phyloP scores from a whole-genome alignment of 1,140 invertebrate species.

The Papilio polytes region DNA sequence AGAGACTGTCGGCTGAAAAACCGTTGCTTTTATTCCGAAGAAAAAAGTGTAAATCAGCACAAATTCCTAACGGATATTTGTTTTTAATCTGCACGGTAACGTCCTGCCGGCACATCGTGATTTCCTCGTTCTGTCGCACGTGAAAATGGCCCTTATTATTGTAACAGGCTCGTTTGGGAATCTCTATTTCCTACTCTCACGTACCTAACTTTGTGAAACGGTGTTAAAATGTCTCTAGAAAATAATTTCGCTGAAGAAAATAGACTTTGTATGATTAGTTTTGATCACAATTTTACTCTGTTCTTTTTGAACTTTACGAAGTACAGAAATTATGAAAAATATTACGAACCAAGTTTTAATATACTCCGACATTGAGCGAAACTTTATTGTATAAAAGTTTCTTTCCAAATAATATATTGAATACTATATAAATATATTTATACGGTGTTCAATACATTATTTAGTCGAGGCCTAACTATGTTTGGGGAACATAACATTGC shows the following conservation, averaged over 20 bases:
- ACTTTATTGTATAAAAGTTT: too few species aligned
- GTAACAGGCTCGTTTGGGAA: slow-evolving; percentile 13
- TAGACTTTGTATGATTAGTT: background rate
- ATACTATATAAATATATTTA: background rate
- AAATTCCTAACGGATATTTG: slow-evolving; percentile 18
- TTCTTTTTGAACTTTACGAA: too few species aligned
- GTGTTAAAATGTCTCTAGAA: background rate
- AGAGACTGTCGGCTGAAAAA: background rate
- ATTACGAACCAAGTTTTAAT: too few species aligned
- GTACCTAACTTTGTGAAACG: background rate
- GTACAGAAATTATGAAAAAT: too few species aligned
- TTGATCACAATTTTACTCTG: background rate
- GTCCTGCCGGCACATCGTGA: slow-evolving; percentile 1
- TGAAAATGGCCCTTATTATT: slow-evolving; percentile 14
- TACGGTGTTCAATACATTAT: background rate
- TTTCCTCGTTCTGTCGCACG: slow-evolving; percentile 16
- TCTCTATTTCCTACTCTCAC: slow-evolving; percentile 7
- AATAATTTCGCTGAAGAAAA: background rate
- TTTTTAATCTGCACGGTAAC: slow-evolving; percentile 21
- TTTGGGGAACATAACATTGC: slow-evolving; percentile 7
- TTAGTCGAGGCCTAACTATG: slow-evolving; percentile 3
- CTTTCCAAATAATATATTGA: background rate
- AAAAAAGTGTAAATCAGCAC: background rate
- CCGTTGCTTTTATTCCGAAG: background rate
- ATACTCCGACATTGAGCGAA: too few species aligned